These are phyloP conservation scores for Parnassius smintheus DNA, from an alignment of 2,888 invertebrate genomes.

Conservation along the genomic window DNA sequence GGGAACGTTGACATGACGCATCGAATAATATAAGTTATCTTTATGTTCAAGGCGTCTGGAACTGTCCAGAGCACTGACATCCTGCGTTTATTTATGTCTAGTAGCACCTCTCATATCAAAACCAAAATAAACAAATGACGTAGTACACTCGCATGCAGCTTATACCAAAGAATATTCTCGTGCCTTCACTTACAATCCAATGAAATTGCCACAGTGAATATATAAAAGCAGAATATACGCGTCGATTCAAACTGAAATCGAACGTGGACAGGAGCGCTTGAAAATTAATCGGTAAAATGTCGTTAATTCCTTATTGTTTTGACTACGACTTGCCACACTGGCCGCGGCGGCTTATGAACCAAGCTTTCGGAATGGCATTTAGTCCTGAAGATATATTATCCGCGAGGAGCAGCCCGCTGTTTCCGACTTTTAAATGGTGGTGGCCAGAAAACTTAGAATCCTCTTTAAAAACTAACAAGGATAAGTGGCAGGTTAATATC, in stretches of 20 bases:
- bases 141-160: constrained; percentile 11
- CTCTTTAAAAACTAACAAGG: constrained; percentile 74
- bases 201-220: constrained; percentile 37
- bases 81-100: constrained; percentile 12
- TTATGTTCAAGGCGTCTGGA: background rate
- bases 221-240: constrained; percentile 38
- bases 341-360: constrained; percentile 64
- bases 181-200: constrained; percentile 33
- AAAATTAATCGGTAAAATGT: constrained; percentile 46
- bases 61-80: background rate
- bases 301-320: constrained; percentile 58
- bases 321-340: constrained; percentile 61
- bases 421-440: constrained; percentile 45
- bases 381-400: constrained; percentile 62
- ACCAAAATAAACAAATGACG: constrained; percentile 23
- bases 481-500: constrained; percentile 84
- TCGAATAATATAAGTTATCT: background rate
- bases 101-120: constrained; percentile 9
- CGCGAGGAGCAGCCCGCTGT: constrained; percentile 49
- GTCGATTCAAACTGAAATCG: constrained; percentile 36
- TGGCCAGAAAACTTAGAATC: constrained; percentile 70
- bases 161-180: constrained; percentile 41
- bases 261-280: constrained; percentile 24
- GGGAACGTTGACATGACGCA: background rate
- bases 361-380: constrained; percentile 66